These are phyloP conservation scores for Poeciliopsis occidentalis DNA, from an alignment of 2,113 vertebrate species.

Conservation along the genomic window DNA sequence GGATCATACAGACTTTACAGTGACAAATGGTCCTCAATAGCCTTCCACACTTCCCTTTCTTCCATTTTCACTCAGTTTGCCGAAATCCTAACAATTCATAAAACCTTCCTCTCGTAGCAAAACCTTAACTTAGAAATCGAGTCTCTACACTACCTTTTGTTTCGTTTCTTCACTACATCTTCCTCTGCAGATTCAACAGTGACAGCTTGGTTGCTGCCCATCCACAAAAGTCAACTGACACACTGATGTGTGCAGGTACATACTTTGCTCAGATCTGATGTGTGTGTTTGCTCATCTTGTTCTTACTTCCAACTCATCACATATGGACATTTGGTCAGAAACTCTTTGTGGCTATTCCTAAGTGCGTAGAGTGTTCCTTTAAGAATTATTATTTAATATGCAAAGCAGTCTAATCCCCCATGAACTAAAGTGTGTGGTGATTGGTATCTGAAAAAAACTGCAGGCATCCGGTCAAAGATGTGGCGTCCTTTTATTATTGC, in stretches of 20 bases:
- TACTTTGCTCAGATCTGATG: constrained; percentile 2
- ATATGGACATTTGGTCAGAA: constrained; percentile 3
- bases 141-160: neutral
- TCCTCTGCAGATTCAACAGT: constrained; percentile 1
- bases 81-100: constrained; percentile 6
- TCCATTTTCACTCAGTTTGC: constrained; percentile 24
- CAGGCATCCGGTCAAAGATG: too few species aligned
- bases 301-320: neutral
- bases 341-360: neutral
- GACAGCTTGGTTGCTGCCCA: constrained; percentile 29
- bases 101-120: neutral
- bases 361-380: neutral
- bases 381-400: neutral
- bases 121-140: neutral
- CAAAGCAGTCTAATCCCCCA: neutral
- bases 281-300: neutral
- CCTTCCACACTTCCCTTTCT: constrained; percentile 24
- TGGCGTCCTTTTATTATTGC: too few species aligned
- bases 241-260: constrained; percentile 25
- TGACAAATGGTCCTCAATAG: constrained; percentile 46
- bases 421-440: too few species aligned
- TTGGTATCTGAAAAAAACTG: too few species aligned
- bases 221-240: constrained; percentile 35
- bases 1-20: constrained; percentile 50
- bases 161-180: neutral